phyloP scores from a whole-genome alignment of 2,797 vertebrate genomes.

The Pseudopleuronectes americanus region DNA sequence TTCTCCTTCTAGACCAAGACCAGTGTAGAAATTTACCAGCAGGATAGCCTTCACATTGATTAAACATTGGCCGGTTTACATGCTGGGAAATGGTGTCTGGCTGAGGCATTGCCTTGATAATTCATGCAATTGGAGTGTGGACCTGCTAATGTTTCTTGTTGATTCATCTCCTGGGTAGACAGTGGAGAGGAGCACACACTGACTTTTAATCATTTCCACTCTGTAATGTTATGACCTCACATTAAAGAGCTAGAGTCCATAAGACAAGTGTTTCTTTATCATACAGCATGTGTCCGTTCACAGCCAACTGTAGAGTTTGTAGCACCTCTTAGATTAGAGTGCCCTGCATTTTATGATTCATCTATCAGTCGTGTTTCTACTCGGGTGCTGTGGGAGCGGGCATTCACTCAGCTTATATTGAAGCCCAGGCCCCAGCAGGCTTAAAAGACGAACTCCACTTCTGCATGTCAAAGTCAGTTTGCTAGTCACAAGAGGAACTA shows the following conservation, averaged over 20 bases:
- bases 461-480: background rate
- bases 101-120: slow-evolving; percentile 18
- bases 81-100: background rate
- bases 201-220: background rate
- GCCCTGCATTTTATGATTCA: background rate
- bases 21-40: background rate
- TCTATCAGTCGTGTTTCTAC: background rate
- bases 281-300: background rate
- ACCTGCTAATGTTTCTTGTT: background rate
- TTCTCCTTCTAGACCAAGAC: background rate
- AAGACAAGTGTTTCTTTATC: background rate
- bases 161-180: background rate
- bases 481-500: background rate
- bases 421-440: background rate
- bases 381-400: too few relatives aligned
- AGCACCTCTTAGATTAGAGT: background rate
- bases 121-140: slow-evolving; percentile 6
- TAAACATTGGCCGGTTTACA: background rate
- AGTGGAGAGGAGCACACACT: background rate
- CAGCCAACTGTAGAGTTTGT: background rate
- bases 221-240: background rate
- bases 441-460: background rate
- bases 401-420: background rate
- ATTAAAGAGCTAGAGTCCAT: background rate
- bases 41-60: background rate